Percentiles rank a stretch among this genome's conserved stretches.
phyloP scores from a whole-genome alignment of 2,113 vertebrate genomes.

The Muntiacus reevesi region DNA sequence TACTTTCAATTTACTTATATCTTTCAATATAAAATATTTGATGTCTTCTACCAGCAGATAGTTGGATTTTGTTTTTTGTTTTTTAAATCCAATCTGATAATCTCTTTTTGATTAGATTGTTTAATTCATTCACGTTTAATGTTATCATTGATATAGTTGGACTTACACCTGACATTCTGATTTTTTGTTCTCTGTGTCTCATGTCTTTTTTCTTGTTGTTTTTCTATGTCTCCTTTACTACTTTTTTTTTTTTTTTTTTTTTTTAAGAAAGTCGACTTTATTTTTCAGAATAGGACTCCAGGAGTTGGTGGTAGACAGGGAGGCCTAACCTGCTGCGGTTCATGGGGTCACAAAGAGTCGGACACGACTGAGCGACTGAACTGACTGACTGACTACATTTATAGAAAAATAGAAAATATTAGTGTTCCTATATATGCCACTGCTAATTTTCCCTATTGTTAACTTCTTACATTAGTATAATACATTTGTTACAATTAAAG shows the following conservation, averaged over 20 bases:
- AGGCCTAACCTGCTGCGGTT: accelerated
- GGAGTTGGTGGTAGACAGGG: neutral
- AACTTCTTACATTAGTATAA: neutral
- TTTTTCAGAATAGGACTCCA: neutral
- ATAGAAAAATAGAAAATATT: neutral
- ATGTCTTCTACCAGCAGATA: neutral
- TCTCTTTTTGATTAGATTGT: neutral
- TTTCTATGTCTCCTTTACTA: neutral
- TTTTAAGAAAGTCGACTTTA: neutral
- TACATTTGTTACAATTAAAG: neutral
- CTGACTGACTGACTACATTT: neutral
- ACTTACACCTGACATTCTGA: neutral
- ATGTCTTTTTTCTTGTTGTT: neutral
- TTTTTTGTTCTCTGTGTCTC: neutral
- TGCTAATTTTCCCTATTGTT: neutral
- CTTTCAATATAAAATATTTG: neutral
- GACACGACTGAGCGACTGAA: neutral
- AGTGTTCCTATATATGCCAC: neutral
- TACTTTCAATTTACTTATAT: neutral
- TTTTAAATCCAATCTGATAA: neutral
- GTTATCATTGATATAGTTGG: neutral
- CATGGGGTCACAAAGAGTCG: neutral
- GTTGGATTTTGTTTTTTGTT: neutral
- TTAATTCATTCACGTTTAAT: neutral
- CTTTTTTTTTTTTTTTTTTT: neutral